Conservation (phyloP, 1,140 invertebrate species). For the Aphaenogaster rudis region DNA sequence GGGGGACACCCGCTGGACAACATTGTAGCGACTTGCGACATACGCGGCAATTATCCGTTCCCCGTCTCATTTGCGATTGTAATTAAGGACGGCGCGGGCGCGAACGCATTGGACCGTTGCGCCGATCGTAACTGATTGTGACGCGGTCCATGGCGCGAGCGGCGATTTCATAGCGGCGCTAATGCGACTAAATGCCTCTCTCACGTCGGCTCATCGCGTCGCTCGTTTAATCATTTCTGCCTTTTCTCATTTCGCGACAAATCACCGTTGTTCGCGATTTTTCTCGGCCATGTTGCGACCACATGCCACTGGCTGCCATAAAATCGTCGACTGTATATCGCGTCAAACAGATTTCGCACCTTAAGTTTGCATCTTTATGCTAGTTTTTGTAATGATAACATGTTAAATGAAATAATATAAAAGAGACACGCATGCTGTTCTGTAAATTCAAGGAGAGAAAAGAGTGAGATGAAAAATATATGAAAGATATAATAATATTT, state of each 20-base stretch:
- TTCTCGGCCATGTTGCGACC: background rate
- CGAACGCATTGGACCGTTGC: slow-evolving; percentile 72
- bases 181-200: slow-evolving; percentile 70
- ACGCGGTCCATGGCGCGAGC: slow-evolving; percentile 44
- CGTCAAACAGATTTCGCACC: background rate
- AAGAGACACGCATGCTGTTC: background rate
- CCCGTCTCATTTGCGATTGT: slow-evolving; percentile 83
- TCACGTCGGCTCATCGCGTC: slow-evolving; percentile 17
- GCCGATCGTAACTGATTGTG: slow-evolving; percentile 67
- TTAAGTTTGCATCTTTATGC: slow-evolving; percentile 5
- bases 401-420: background rate
- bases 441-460: background rate
- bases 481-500: background rate
- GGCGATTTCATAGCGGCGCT: slow-evolving; percentile 71
- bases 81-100: slow-evolving; percentile 78
- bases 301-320: background rate
- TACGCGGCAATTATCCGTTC: slow-evolving; percentile 79
- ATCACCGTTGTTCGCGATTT: background rate
- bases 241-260: background rate
- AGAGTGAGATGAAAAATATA: background rate
- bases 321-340: background rate
- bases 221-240: slow-evolving; percentile 40
- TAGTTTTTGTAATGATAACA: background rate
- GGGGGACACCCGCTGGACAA: slow-evolving; percentile 66
- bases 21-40: slow-evolving; percentile 78